Percentiles rank a stretch among this genome's conserved stretches.
These are phyloP conservation scores for Agriopis marginaria DNA, from an alignment of 2,888 invertebrate species.

Conservation along the genomic window DNA sequence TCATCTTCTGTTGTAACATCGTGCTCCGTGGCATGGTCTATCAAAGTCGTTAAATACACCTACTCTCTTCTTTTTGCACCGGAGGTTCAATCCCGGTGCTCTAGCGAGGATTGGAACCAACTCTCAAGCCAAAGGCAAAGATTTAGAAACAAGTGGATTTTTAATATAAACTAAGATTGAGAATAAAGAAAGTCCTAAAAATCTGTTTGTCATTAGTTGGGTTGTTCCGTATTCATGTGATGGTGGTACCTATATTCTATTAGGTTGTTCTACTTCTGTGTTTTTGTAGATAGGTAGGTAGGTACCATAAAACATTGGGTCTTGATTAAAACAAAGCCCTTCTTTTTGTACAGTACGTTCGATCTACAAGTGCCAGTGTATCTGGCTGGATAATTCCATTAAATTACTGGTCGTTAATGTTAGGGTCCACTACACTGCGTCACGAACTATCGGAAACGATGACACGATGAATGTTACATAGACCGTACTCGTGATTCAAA, in stretches of 20 bases:
- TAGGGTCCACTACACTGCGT: slow-evolving; percentile 52
- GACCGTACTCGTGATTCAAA: slow-evolving; percentile 5
- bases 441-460: slow-evolving; percentile 50
- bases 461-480: slow-evolving; percentile 5
- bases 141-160: no score
- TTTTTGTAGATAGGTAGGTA: not conserved
- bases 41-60: no score
- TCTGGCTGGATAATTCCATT: slow-evolving; percentile 65
- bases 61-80: no score
- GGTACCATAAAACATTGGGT: not conserved
- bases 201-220: not conserved
- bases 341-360: slow-evolving; percentile 7
- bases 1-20: not conserved
- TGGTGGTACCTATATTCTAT: no score
- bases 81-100: no score
- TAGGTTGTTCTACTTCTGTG: not conserved
- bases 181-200: not conserved
- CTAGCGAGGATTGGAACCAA: no score
- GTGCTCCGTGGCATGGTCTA: no score
- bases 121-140: no score
- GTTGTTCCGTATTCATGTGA: no score
- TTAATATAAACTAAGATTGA: not conserved
- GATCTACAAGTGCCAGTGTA: slow-evolving; percentile 33
- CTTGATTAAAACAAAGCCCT: slow-evolving; percentile 5
- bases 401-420: slow-evolving; percentile 64